A percentile compares a stretch with the other conserved stretches of the same genome.
phyloP scores from a whole-genome alignment of 2,888 invertebrate species.

The Sminthurinus aureus region DNA sequence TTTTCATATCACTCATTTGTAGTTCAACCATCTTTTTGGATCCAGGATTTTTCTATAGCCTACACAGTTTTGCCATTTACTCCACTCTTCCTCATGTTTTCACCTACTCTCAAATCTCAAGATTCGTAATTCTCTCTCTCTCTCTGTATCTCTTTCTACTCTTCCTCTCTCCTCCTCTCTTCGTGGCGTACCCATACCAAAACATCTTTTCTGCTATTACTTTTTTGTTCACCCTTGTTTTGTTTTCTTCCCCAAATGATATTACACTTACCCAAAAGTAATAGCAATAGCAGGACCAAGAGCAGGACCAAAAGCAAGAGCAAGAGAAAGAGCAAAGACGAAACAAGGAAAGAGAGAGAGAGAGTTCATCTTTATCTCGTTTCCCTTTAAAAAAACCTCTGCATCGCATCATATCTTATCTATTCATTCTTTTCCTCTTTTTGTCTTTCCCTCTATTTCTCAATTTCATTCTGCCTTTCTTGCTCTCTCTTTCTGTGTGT shows the following conservation, averaged over 20 bases:
- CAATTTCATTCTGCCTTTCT: neutral
- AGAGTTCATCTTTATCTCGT: slow-evolving; percentile 10
- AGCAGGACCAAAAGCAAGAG: no score
- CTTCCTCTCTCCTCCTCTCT: neutral
- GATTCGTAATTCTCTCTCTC: neutral
- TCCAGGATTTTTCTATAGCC: slow-evolving; percentile 9
- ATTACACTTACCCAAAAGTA: slow-evolving; percentile 13
- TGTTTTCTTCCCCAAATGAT: neutral
- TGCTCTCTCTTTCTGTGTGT: neutral
- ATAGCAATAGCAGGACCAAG: no score
- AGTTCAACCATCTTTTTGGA: slow-evolving; percentile 34
- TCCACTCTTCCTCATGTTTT: neutral
- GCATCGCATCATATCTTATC: neutral
- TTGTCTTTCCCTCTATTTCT: neutral
- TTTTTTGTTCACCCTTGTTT: slow-evolving; percentile 5
- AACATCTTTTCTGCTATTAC: neutral
- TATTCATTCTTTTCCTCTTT: neutral
- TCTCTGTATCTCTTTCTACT: neutral
- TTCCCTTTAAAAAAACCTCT: neutral
- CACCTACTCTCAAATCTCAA: neutral
- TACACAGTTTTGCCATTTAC: slow-evolving; percentile 38
- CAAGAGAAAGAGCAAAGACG: no score
- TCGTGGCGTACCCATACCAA: neutral
- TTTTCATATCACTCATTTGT: slow-evolving; percentile 43
- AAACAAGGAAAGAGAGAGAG: no score